Base-by-base conservation (phyloP, 2,888 invertebrate genomes). In the Melieria picta region DNA sequence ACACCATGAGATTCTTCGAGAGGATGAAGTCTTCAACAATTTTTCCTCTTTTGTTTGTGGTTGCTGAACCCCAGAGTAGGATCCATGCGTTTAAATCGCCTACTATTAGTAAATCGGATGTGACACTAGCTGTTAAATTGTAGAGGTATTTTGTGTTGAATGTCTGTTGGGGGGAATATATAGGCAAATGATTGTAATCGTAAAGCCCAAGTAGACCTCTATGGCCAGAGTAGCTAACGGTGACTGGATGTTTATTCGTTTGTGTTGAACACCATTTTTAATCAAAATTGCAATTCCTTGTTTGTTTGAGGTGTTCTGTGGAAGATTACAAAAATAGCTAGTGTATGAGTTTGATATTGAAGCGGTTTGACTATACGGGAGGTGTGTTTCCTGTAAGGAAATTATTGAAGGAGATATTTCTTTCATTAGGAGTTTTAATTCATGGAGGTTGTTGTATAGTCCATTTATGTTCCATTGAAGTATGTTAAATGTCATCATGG, bases 361-460 rank as follows among this genome's bases (percentile, higher is more conserved):
- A 4, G n/a, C 16, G 13, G 57, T 16, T 52, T n/a, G 11, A n/a
- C 65, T 52, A 45, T 13, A 46, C 10, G 46, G 13, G 16, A 55
- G 46, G 46, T 71, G 71, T 10, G 56, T 61, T 61, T 71, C 71
- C 43, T 62, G 52, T 30, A 71, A 16, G 6, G 71, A 64, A 56
- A 66, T 68, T 16, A 72, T 64, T 10, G 43, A 62, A 11, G 64
- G 57, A 55, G 67, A 7, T 6, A 50, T 11, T 58, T 69, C 62
- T 10, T 43, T 61, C 13, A 65, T 72, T 46, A 68, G 10, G n/a
- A 72, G 42, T 57, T 72, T 45, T 13, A 72, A 55, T 68, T 72
- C 64, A 48, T 68, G 70, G 7, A 71, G 65, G 10, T 69, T 72
- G 11, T 72, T 72, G 11, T 65, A 63, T n/a, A 65, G 46, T 63